A percentile compares a stretch with the other conserved stretches of the same genome.
These are phyloP conservation scores for Acrobasis repandana DNA, from an alignment of 2,888 invertebrate species.

Conservation along the genomic window DNA sequence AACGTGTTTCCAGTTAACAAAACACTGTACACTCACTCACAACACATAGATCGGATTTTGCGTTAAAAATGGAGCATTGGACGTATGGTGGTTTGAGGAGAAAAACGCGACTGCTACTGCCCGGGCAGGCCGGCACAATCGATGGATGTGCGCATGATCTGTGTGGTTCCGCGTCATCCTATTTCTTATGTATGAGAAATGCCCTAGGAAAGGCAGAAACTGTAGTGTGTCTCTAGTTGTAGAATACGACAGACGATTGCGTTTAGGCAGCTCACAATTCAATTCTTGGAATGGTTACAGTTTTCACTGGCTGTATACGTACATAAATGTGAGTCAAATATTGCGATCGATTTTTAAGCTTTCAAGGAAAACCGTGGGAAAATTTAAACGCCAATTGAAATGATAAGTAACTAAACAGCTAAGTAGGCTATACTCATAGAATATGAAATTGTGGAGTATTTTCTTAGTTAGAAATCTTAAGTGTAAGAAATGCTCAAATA, in stretches of 20 bases:
- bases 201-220: constrained; percentile 63
- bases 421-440: too few species aligned
- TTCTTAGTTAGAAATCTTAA: too few species aligned
- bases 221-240: constrained; percentile 41
- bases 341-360: too few species aligned
- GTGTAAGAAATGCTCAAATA: too few species aligned
- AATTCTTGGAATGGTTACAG: too few species aligned
- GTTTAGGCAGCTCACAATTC: neutral
- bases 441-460: too few species aligned
- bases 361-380: too few species aligned
- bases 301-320: too few species aligned
- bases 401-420: too few species aligned
- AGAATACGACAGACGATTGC: constrained; percentile 23
- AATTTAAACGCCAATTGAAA: too few species aligned
- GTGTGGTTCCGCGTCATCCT: constrained; percentile 60
- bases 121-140: constrained; percentile 67
- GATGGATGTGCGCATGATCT: constrained; percentile 73
- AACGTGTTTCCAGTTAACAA: constrained; percentile 27
- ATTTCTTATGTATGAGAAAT: constrained; percentile 80
- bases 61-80: constrained; percentile 52
- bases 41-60: constrained; percentile 43
- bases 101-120: constrained; percentile 57
- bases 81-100: constrained; percentile 44
- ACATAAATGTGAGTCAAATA: too few species aligned
- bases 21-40: constrained; percentile 41